Conservation (phyloP, 2,888 invertebrate species). For the Tholera decimalis region DNA sequence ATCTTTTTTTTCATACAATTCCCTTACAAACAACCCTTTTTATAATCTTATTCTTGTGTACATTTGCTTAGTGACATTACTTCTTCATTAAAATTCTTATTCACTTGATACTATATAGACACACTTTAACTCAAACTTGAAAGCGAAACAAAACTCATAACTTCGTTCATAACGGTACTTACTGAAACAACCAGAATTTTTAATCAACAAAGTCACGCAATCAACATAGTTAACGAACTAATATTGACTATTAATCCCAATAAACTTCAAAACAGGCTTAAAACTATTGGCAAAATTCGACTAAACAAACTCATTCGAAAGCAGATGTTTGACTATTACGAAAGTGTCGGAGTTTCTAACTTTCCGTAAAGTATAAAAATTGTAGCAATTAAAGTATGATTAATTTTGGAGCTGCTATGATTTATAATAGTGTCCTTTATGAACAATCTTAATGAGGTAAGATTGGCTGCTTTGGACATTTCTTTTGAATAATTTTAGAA, state of each 20-base stretch:
- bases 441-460: slow-evolving; percentile 1
- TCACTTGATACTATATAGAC: no score
- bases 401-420: slow-evolving; percentile 20
- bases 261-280: slow-evolving; percentile 1
- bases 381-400: slow-evolving; percentile 31
- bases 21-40: no score
- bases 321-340: slow-evolving; percentile 18
- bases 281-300: slow-evolving; percentile 35
- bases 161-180: not conserved
- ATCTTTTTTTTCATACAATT: no score
- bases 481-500: slow-evolving; percentile 26
- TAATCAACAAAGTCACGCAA: not conserved
- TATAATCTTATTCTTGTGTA: no score
- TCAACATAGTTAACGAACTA: slow-evolving; percentile 16
- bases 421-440: slow-evolving; percentile 27
- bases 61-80: no score
- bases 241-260: not conserved
- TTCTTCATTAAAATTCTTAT: no score
- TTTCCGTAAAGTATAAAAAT: slow-evolving; percentile 39
- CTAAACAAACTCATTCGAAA: slow-evolving; percentile 19
- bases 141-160: not conserved
- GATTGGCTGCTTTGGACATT: slow-evolving; percentile 7
- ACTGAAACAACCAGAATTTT: not conserved
- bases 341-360: slow-evolving; percentile 34
- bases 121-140: no score